Evolutionary conservation across 92 coral and sea anemone genomes (phyloP).

Genomic region (Micromussa lordhowensis): DNA sequence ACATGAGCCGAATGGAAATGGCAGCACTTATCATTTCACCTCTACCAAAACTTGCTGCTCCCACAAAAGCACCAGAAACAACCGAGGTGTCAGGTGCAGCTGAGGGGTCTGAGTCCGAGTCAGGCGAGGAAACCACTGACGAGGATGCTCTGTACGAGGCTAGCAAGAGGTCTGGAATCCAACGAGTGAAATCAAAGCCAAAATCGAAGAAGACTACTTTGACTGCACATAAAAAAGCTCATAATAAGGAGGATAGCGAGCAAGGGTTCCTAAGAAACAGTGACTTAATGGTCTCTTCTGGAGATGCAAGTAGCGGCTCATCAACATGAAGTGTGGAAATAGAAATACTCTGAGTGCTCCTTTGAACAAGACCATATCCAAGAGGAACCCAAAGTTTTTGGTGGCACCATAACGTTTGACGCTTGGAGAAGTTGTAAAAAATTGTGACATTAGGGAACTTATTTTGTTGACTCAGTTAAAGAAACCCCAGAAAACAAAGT

Average conservation of each 20-base stretch:
- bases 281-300: constrained; percentile 24
- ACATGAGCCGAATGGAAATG: constrained; percentile 98
- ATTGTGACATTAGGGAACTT: neutral
- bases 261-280: constrained; percentile 38
- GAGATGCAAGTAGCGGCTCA: constrained; percentile 42
- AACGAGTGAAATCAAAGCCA: constrained; percentile 37
- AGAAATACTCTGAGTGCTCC: neutral
- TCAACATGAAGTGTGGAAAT: constrained; percentile 10
- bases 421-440: neutral
- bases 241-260: constrained; percentile 13
- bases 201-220: constrained; percentile 28
- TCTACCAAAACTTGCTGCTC: constrained; percentile 71
- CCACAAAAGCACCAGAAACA: constrained; percentile 66
- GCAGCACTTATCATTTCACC: constrained; percentile 89
- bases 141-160: constrained; percentile 53
- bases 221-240: neutral
- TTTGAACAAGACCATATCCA: neutral
- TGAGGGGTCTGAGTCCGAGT: constrained; percentile 55
- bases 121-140: constrained; percentile 45
- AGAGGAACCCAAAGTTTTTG: neutral
- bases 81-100: constrained; percentile 50
- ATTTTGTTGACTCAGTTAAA: neutral
- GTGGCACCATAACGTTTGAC: neutral
- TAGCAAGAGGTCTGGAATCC: constrained; percentile 39
- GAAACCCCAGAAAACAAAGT: neutral